Conservation (phyloP, 2,113 vertebrate genomes). For the Toxostoma redivivum region DNA sequence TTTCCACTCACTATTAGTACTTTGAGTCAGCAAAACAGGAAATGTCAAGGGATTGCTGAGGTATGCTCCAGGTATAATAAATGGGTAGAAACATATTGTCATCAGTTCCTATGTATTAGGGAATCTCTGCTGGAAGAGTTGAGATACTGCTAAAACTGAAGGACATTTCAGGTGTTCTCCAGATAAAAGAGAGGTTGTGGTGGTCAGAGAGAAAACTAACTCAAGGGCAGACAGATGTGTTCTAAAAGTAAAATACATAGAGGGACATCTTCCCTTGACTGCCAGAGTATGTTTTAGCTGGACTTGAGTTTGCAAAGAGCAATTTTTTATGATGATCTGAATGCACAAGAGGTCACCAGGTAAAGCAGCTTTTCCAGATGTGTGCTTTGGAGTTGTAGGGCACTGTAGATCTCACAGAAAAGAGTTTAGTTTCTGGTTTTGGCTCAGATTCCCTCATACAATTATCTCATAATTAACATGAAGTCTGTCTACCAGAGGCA, state of each 20-base stretch:
- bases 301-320: neutral
- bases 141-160: neutral
- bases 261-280: neutral
- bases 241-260: neutral
- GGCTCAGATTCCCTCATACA: neutral
- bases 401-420: neutral
- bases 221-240: neutral
- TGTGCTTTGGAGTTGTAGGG: neutral
- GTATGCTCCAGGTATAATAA: neutral
- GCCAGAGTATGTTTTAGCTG: neutral
- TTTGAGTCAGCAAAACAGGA: conserved; percentile 45
- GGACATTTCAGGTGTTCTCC: neutral
- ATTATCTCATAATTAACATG: neutral
- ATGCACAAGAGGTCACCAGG: neutral
- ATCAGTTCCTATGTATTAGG: neutral
- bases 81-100: neutral
- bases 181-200: neutral
- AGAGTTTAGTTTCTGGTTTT: neutral
- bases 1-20: neutral
- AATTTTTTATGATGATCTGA: neutral
- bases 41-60: neutral
- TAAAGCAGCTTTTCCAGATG: neutral
- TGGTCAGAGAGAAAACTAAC: neutral
- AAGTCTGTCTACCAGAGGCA: neutral
- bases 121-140: neutral